Base-by-base conservation (phyloP, 2,888 invertebrate species). In the Anaspis maculata region DNA sequence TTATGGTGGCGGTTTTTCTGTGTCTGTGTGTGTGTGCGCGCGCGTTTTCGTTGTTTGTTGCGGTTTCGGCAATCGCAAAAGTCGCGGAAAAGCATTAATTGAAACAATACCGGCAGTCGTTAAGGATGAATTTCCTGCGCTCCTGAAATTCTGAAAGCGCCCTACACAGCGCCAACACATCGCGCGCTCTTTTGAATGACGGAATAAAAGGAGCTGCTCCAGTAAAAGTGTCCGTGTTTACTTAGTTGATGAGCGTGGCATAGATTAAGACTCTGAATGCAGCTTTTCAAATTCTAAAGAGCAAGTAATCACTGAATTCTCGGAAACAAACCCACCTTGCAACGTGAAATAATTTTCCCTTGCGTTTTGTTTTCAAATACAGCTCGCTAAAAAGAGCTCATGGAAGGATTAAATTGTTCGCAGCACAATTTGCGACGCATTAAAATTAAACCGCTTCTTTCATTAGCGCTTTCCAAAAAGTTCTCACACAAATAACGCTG, bases 221-320 rank as follows among this genome's bases (percentile, higher is more conserved):
- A n/a, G 31, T 39, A 49, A 46, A 40, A 44, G 45, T 47, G 46
- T 46, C 37, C 45, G 41, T 50, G 48, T 50, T 48, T 50, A 50
- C 49, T 50, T 48, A 48, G 47, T 47, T 50, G 50, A 50, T 50
- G 50, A 50, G 41, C 41, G 41, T 32, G 36, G 47, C 42, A 44
- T 44, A 45, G 50, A 50, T 49, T 50, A 48, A 47, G 47, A 46
- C 36, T 31, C 30, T 45, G 42, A 49, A 49, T 46, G 42, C 37
- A 40, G 37, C 46, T 40, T 45, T 49, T 42, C 34, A 49, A 44
- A 39, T 34, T n/a, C n/a, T n/a, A n/a, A n/a, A n/a, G n/a, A n/a
- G n/a, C n/a, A n/a, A n/a, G n/a, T n/a, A n/a, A n/a, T n/a, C n/a
- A n/a, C n/a, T n/a, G n/a, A n/a, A n/a, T n/a, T n/a, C n/a, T n/a